phyloP scores from a whole-genome alignment of 2,797 vertebrate genomes.

The Botia almorhae region DNA sequence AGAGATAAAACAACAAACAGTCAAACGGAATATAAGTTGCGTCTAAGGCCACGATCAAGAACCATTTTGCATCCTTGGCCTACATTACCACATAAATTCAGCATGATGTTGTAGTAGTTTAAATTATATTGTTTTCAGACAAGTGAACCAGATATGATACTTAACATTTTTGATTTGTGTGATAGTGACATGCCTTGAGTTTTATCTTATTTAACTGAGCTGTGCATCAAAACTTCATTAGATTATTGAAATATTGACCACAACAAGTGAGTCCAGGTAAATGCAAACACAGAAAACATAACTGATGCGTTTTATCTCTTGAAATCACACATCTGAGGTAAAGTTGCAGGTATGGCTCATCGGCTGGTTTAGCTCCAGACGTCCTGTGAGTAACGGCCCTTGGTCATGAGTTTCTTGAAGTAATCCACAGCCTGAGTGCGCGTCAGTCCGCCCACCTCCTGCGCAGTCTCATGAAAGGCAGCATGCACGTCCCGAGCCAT shows the following conservation, averaged over 20 bases:
- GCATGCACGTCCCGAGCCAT: slow-evolving; percentile 86
- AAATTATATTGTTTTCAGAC: neutral
- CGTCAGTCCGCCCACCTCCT: slow-evolving; percentile 76
- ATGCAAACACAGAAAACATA: neutral
- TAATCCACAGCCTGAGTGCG: slow-evolving; percentile 83
- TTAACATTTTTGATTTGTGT: neutral
- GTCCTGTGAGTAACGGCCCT: slow-evolving; percentile 85
- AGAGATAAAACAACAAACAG: neutral
- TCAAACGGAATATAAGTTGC: neutral
- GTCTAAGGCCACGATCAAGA: neutral
- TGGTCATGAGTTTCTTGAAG: slow-evolving; percentile 87
- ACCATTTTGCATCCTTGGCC: neutral
- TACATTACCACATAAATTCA: neutral
- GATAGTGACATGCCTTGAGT: neutral
- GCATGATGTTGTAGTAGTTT: too few species aligned
- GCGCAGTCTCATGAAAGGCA: slow-evolving; percentile 79
- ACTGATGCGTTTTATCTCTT: neutral
- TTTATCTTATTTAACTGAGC: neutral
- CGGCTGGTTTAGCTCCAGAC: slow-evolving; percentile 82
- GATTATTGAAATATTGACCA: neutral
- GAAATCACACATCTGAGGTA: slow-evolving; percentile 9
- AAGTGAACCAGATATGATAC: too few species aligned
- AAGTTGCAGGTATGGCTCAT: slow-evolving; percentile 5
- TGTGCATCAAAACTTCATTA: neutral
- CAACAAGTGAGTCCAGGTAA: slow-evolving; percentile 2